phyloP scores from a whole-genome alignment of 2,113 vertebrate species.

The Corythoichthys intestinalis region DNA sequence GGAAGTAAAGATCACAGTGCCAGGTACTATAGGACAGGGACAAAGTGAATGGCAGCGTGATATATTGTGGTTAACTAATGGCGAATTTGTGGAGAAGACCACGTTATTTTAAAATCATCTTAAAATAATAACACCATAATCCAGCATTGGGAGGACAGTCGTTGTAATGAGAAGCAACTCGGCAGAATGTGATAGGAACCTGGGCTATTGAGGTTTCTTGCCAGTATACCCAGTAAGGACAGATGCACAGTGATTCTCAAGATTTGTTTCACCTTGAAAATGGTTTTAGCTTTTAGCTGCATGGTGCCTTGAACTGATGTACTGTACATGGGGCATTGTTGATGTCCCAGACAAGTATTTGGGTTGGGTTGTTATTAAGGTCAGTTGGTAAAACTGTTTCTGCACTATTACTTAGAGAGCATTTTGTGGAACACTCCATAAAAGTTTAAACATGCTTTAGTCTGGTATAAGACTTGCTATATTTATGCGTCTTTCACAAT shows the following conservation, averaged over 20 bases:
- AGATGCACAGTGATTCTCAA: not conserved
- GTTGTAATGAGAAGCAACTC: not conserved
- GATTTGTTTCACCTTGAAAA: not conserved
- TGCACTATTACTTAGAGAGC: not conserved
- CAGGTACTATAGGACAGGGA: too few species aligned
- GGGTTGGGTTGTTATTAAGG: not conserved
- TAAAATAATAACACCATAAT: not conserved
- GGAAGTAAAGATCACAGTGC: too few species aligned
- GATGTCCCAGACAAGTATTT: slow-evolving; percentile 3
- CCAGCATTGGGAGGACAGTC: not conserved
- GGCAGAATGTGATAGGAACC: not conserved
- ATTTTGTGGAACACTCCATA: not conserved
- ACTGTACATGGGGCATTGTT: not conserved
- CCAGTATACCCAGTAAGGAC: not conserved
- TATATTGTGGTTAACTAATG: not conserved
- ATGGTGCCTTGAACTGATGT: not conserved
- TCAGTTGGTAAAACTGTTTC: not conserved
- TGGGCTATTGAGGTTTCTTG: not conserved
- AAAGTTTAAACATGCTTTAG: slow-evolving; percentile 1
- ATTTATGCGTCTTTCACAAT: slow-evolving; percentile 2
- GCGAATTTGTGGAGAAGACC: not conserved
- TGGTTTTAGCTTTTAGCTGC: not conserved
- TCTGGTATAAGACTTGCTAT: not conserved
- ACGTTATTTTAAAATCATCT: not conserved
- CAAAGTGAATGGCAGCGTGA: too few species aligned